These are phyloP conservation scores for Bombus picipes DNA, from an alignment of 1,140 invertebrate genomes.

Conservation along the genomic window DNA sequence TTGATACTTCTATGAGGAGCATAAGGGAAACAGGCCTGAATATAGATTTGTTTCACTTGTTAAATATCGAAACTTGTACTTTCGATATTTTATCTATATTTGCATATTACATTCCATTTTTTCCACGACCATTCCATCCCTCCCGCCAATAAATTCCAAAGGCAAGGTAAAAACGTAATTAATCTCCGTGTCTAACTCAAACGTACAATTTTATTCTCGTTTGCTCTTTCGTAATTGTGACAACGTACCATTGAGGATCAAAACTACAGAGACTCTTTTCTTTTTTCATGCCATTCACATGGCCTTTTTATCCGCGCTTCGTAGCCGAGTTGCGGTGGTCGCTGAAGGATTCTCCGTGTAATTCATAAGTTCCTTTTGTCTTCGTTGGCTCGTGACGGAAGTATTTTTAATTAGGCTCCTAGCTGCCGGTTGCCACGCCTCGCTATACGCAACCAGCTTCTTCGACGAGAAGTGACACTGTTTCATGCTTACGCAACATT, in stretches of 20 bases:
- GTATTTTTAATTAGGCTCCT: conserved; percentile 65
- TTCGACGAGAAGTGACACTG: not conserved
- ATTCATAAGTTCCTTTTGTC: conserved; percentile 60
- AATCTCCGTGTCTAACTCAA: not conserved
- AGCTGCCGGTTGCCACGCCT: conserved; percentile 21
- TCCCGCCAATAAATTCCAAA: no score
- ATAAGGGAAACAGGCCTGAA: no score
- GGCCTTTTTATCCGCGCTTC: not conserved
- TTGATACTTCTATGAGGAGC: no score
- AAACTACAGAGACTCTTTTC: not conserved
- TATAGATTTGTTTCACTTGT: no score
- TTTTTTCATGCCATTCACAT: not conserved
- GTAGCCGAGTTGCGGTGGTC: no score
- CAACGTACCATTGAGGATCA: not conserved
- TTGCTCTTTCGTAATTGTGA: not conserved
- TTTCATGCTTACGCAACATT: not conserved
- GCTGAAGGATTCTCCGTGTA: conserved; percentile 33
- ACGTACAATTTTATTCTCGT: not conserved
- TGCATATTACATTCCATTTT: no score
- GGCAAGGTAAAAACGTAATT: not conserved
- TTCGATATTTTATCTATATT: no score
- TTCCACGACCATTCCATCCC: not conserved
- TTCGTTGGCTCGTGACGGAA: conserved; percentile 49
- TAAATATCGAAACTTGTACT: no score
- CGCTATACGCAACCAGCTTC: not conserved